Base-by-base conservation (phyloP, 1,140 invertebrate species). In the Pissodes strobi region DNA sequence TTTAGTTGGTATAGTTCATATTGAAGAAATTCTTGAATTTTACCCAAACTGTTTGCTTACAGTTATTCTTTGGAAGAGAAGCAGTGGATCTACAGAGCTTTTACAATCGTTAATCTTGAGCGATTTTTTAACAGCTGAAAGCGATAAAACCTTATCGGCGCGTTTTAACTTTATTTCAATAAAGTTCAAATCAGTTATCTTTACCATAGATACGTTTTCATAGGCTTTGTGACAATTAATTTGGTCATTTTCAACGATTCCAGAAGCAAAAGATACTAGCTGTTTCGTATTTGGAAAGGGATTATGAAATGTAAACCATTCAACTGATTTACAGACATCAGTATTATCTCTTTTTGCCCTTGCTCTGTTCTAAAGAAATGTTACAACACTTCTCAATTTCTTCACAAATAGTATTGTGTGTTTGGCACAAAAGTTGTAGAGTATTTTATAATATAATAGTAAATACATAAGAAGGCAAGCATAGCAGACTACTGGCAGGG, bases 1-100 rank as follows among this genome's bases (percentile, higher is more conserved):
- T n/a, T n/a, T n/a, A n/a, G n/a, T n/a, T n/a, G 75, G 45, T 69
- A 71, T 41, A 79, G 37, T 74, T 80, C 76, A 74, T 77, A 78
- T 60, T 73, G 63, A 64, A 79, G 48, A 59, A 59, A 64, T 69
- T 76, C 76, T 72, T 76, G 56, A 60, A 73, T 22, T 39, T 72
- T 68, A 77, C 68, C 53, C 41, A 45, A 67, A 70, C 70, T 76
- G 30, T 66, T 79, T 76, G 48, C 45, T 66, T 30, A 76, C 66
- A 64, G 45, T 71, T 59, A 79, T 79, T 67, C 77, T 65, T 61
- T 79, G 76, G 66, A 79, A 79, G 3, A 79, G 68, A 67, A 77
- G 56, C 19, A 78, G 46, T 68, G 76, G 77, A 66, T 79, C 72
- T 18, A 80, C 46, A 34, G 71, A 10, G 41, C 78, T 67, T 64